Evolutionary conservation across 2,888 invertebrate species (phyloP).

Genomic region (Oegoconia quadripuncta): DNA sequence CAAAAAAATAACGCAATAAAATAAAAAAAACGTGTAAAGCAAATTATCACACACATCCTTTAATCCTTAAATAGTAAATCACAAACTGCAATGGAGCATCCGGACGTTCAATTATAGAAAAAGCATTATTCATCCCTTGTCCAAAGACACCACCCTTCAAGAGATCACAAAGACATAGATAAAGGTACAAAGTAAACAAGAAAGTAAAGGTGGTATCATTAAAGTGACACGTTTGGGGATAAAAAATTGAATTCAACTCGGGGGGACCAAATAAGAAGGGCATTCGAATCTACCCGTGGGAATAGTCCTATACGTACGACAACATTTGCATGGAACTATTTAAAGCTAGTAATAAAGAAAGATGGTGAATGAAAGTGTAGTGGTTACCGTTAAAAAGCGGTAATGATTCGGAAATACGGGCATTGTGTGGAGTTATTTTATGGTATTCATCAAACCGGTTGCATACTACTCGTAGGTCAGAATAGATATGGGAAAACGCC

Average conservation of each 20-base stretch:
- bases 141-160: slow-evolving; percentile 64
- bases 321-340: slow-evolving; percentile 13
- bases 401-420: slow-evolving; percentile 56
- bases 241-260: slow-evolving; percentile 44
- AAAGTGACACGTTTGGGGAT: slow-evolving; percentile 54
- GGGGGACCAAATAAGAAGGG: slow-evolving; percentile 30
- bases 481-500: no score
- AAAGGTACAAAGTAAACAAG: slow-evolving; percentile 68
- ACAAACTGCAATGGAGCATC: slow-evolving; percentile 45
- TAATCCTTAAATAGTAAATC: slow-evolving; percentile 34
- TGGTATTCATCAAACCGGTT: slow-evolving; percentile 34
- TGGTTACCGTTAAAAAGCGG: slow-evolving; percentile 34
- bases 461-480: no score
- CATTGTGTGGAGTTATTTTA: slow-evolving; percentile 41
- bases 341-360: background rate
- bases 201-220: slow-evolving; percentile 57
- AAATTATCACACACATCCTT: slow-evolving; percentile 36
- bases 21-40: slow-evolving; percentile 38
- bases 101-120: slow-evolving; percentile 42
- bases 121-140: slow-evolving; percentile 58
- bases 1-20: no score
- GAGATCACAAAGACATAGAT: slow-evolving; percentile 55
- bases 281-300: slow-evolving; percentile 37
- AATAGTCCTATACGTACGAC: slow-evolving; percentile 22
- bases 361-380: slow-evolving; percentile 25